Conservation (phyloP, 2,113 vertebrate genomes). For the Tragelaphus buxtoni region DNA sequence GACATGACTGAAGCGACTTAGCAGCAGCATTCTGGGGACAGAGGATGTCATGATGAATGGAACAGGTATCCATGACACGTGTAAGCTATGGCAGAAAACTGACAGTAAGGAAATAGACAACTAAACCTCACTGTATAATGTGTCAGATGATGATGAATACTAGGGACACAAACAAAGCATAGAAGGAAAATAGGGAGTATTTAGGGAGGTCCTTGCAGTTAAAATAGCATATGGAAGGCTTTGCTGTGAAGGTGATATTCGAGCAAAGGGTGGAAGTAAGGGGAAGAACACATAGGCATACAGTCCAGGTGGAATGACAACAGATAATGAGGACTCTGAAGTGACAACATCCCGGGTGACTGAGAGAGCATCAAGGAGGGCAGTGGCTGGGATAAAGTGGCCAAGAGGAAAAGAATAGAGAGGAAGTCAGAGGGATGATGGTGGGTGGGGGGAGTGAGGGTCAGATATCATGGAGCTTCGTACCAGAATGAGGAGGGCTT, state of each 20-base stretch:
- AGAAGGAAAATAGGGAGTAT: background rate
- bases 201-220: background rate
- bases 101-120: background rate
- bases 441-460: background rate
- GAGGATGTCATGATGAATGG: background rate
- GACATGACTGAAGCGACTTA: too few species aligned
- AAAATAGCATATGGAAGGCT: background rate
- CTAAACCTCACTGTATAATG: background rate
- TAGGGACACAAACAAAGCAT: background rate
- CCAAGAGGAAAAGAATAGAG: background rate
- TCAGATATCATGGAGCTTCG: background rate
- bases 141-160: background rate
- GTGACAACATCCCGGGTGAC: background rate
- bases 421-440: background rate
- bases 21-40: background rate
- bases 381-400: background rate
- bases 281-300: background rate
- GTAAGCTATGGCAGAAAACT: background rate
- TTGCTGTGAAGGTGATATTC: background rate
- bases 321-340: background rate
- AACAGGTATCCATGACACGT: background rate
- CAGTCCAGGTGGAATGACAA: background rate
- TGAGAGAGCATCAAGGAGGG: background rate
- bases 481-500: background rate
- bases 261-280: background rate